Evolutionary conservation across 2,113 vertebrate species (phyloP).

Genomic region (Nycticryphes semicollaris): DNA sequence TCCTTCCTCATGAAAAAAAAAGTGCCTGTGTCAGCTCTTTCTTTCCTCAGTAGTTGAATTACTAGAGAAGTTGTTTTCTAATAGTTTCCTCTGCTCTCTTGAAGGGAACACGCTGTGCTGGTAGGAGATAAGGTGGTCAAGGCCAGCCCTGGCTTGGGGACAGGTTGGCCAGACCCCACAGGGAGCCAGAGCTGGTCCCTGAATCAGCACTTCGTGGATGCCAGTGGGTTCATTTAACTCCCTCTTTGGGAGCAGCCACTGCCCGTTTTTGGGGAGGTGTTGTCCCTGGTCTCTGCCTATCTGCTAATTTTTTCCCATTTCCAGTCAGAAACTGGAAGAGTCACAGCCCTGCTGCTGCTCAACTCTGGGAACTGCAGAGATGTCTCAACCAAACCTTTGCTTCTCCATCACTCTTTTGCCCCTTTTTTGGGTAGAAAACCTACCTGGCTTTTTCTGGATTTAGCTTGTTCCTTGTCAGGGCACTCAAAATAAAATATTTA

Average conservation of each 20-base stretch:
- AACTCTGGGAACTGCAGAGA: not conserved
- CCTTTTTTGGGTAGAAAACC: not conserved
- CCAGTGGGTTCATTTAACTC: not conserved
- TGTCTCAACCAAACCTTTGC: not conserved
- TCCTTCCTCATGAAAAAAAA: not conserved
- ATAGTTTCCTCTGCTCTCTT: not conserved
- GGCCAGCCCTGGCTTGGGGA: not conserved
- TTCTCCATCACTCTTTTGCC: not conserved
- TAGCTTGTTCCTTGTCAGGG: not conserved
- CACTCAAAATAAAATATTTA: not conserved
- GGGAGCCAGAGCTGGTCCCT: not conserved
- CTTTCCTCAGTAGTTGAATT: not conserved
- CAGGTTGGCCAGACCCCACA: not conserved
- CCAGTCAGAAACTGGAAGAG: not conserved
- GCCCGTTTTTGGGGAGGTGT: too few relatives aligned
- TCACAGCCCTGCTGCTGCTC: not conserved
- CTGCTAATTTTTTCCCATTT: not conserved
- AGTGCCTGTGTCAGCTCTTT: not conserved
- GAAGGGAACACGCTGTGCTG: not conserved
- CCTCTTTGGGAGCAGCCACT: not conserved
- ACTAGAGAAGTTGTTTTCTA: not conserved
- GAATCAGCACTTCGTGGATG: not conserved
- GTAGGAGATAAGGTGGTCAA: not conserved
- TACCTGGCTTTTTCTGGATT: not conserved
- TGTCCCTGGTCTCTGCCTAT: accelerated